phyloP scores from a whole-genome alignment of 2,113 vertebrate species.

The Steatornis caripensis region DNA sequence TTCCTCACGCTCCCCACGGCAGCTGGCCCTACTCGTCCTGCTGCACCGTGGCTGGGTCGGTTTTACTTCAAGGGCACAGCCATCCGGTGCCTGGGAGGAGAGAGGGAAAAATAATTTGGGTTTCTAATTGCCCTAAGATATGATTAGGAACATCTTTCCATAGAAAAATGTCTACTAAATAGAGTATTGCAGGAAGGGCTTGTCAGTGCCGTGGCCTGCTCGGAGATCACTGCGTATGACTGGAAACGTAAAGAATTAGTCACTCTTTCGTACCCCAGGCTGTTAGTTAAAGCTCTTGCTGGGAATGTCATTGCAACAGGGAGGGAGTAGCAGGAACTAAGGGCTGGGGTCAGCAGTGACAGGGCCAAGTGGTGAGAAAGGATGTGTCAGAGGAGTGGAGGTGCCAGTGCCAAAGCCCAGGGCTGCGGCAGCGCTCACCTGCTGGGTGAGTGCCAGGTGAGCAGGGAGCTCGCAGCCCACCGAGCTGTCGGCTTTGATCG shows the following conservation, averaged over 20 bases:
- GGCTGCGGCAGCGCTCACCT: fast-evolving
- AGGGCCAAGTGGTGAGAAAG: fast-evolving
- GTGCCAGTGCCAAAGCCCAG: background rate
- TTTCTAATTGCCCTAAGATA: background rate
- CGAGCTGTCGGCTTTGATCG: fast-evolving
- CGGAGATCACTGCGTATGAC: background rate
- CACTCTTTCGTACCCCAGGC: background rate
- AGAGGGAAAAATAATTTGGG: background rate
- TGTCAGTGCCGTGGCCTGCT: background rate
- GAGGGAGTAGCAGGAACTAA: constrained; percentile 32
- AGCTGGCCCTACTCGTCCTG: background rate
- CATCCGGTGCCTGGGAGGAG: background rate
- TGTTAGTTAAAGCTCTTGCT: background rate
- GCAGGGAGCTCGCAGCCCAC: fast-evolving
- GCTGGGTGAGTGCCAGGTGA: background rate
- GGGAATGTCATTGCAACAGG: background rate
- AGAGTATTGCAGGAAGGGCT: background rate
- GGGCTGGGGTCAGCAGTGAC: background rate
- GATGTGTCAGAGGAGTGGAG: background rate
- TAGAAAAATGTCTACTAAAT: background rate
- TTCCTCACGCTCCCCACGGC: background rate
- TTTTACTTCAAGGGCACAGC: background rate
- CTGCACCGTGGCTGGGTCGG: background rate
- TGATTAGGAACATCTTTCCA: background rate
- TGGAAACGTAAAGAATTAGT: constrained; percentile 40